Percentiles rank a stretch among this genome's conserved stretches.
Conservation (phyloP, 2,888 invertebrate genomes). For the Apotomis betuletana region DNA sequence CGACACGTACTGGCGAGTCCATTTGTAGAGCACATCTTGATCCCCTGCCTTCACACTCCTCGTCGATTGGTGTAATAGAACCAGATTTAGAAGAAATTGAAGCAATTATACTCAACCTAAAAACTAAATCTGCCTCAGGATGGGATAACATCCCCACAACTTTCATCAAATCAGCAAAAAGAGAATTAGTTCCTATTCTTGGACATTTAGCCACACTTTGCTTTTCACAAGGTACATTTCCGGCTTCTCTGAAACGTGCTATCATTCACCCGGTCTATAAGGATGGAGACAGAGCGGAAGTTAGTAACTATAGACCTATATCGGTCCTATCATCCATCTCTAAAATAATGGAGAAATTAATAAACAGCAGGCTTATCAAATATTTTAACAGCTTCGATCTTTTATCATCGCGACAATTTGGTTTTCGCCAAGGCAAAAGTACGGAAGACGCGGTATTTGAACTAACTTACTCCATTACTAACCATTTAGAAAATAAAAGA, state of each 20-base stretch:
- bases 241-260: neutral
- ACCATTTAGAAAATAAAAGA: neutral
- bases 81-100: constrained; percentile 1
- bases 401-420: constrained; percentile 10
- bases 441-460: neutral
- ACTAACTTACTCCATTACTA: too few species aligned
- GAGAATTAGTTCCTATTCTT: neutral
- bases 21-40: neutral
- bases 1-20: neutral
- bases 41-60: neutral
- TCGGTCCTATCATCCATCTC: too few species aligned
- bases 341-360: neutral
- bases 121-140: constrained; percentile 3
- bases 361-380: constrained; percentile 1
- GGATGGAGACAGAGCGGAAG: neutral
- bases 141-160: neutral
- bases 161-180: constrained; percentile 4
- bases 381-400: constrained; percentile 1
- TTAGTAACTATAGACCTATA: neutral
- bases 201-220: neutral
- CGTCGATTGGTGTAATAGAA: constrained; percentile 1
- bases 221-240: neutral
- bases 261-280: neutral
- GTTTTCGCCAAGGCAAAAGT: constrained; percentile 7
- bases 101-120: neutral